Evolutionary conservation across 1,140 invertebrate genomes (phyloP).

Genomic region (Pollicipes pollicipes): DNA sequence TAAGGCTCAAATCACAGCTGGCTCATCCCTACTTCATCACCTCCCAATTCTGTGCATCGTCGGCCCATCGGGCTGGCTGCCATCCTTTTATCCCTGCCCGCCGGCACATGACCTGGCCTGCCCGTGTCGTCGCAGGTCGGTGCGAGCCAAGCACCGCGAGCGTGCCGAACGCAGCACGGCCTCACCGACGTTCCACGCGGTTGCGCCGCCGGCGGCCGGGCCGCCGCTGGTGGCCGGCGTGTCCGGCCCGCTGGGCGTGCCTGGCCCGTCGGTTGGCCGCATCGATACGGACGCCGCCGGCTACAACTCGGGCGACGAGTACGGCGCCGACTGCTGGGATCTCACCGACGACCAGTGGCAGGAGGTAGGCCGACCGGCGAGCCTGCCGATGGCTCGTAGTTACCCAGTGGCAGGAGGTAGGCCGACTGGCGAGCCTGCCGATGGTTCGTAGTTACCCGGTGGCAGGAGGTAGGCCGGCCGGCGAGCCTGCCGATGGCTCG

Average conservation of each 20-base stretch:
- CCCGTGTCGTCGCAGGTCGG: constrained; percentile 12
- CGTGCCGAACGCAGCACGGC: constrained; percentile 14
- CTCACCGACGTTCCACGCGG: constrained; percentile 15
- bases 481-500: no score
- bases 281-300: constrained; percentile 28
- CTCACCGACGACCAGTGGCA: constrained; percentile 40
- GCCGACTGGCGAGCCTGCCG: no score
- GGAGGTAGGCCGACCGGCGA: constrained; percentile 30
- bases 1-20: no score
- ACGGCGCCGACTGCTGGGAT: constrained; percentile 37
- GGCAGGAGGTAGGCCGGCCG: no score
- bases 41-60: no score
- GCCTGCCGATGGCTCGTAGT: no score
- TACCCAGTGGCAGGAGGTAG: constrained; percentile 8
- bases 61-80: no score
- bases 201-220: constrained; percentile 6
- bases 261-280: constrained; percentile 14
- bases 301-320: constrained; percentile 62
- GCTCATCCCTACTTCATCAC: no score
- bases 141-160: constrained; percentile 19
- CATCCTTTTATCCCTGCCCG: no score
- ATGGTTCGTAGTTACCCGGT: no score
- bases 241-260: constrained; percentile 20
- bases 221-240: constrained; percentile 18
- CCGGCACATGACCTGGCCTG: no score